A percentile compares a stretch with the other conserved stretches of the same genome.
Conservation (phyloP, 2,888 invertebrate species). For the Ichneumoninae sp. region DNA sequence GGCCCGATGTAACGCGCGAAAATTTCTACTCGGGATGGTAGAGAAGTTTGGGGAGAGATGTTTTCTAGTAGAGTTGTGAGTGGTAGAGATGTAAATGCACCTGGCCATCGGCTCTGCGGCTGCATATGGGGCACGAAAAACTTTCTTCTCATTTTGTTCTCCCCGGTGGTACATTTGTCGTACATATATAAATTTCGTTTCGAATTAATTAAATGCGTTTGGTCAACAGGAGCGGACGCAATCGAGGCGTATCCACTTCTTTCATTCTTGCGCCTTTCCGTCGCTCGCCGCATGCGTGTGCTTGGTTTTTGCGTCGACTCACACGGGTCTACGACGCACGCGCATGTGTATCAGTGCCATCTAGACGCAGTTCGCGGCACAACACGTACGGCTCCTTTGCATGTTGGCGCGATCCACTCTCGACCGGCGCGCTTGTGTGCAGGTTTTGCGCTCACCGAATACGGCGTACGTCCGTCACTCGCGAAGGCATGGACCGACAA, state of each 20-base stretch:
- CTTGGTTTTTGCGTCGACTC: background rate
- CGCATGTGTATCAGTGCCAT: background rate
- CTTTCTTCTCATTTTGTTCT: conserved; percentile 13
- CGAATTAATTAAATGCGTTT: conserved; percentile 8
- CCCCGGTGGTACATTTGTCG: background rate
- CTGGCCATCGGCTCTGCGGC: background rate
- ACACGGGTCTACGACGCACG: background rate
- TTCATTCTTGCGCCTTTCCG: background rate
- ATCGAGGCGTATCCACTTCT: background rate
- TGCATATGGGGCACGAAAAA: conserved; percentile 5
- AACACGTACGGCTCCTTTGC: background rate
- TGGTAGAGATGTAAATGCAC: too few relatives aligned
- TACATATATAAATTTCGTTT: conserved; percentile 1
- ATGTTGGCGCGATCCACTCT: background rate
- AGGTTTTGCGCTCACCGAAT: background rate
- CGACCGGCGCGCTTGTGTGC: background rate
- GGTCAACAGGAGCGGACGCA: background rate
- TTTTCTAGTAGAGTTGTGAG: too few relatives aligned
- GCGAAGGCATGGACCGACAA: background rate
- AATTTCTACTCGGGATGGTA: too few relatives aligned
- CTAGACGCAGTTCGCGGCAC: too few relatives aligned
- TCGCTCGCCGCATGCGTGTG: background rate
- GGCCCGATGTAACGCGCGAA: too few relatives aligned
- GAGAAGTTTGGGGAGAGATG: too few relatives aligned
- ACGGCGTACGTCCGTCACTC: background rate